Conservation (phyloP, 2,797 vertebrate genomes). For the Scomberomorus guttatus region DNA sequence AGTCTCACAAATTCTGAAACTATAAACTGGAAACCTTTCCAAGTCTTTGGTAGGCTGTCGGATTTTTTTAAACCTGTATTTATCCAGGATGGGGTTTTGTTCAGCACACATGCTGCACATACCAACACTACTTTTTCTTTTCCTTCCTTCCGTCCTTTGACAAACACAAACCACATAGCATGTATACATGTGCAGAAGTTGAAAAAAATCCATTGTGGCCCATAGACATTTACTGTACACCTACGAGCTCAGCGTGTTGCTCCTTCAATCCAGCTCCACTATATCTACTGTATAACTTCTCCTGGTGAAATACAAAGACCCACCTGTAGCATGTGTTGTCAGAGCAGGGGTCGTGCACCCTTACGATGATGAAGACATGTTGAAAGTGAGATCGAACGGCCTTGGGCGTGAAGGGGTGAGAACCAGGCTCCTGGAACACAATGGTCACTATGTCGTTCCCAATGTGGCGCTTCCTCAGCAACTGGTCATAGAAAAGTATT, state of each 20-base stretch:
- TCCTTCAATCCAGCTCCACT: neutral
- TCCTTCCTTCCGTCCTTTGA: neutral
- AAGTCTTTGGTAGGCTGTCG: neutral
- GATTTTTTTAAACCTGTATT: slow-evolving; percentile 14
- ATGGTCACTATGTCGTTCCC: slow-evolving; percentile 99
- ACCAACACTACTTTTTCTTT: neutral
- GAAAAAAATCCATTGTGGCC: neutral
- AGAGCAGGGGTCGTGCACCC: slow-evolving; percentile 93
- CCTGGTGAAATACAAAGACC: slow-evolving; percentile 11
- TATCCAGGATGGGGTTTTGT: slow-evolving; percentile 23
- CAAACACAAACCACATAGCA: slow-evolving; percentile 12
- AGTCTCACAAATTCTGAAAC: neutral
- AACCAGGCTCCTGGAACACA: slow-evolving; percentile 98
- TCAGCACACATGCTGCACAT: slow-evolving; percentile 2
- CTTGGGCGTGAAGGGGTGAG: slow-evolving; percentile 96
- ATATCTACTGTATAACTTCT: neutral
- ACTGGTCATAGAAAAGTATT: slow-evolving; percentile 63
- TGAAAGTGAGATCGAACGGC: slow-evolving; percentile 97
- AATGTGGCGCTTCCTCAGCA: slow-evolving; percentile 97
- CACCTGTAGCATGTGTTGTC: slow-evolving; percentile 97
- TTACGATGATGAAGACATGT: slow-evolving; percentile 95
- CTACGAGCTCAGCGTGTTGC: neutral
- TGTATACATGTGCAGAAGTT: neutral
- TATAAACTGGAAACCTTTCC: slow-evolving; percentile 8
- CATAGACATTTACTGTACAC: neutral